These are phyloP conservation scores for Geotrupes spiniger DNA, from an alignment of 2,888 invertebrate species.

Conservation along the genomic window DNA sequence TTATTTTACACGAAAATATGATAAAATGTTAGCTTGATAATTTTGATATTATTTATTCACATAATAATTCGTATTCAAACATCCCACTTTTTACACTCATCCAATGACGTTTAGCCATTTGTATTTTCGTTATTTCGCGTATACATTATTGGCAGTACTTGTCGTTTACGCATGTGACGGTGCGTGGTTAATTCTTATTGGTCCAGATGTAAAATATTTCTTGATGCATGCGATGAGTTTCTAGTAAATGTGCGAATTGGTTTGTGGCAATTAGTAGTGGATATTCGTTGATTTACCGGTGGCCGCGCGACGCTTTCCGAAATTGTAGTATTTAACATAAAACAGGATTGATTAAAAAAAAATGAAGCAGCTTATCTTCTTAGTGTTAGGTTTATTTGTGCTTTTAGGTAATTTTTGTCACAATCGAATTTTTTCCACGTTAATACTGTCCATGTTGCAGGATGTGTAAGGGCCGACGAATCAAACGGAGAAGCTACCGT, in stretches of 20 bases:
- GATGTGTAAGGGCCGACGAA: slow-evolving; percentile 49
- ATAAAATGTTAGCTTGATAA: too few relatives aligned
- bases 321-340: neutral
- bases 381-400: slow-evolving; percentile 37
- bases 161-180: slow-evolving; percentile 26
- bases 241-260: too few relatives aligned
- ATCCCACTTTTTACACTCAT: neutral
- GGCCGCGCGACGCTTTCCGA: too few relatives aligned
- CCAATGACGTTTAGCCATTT: slow-evolving; percentile 45
- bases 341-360: slow-evolving; percentile 18
- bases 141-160: slow-evolving; percentile 14
- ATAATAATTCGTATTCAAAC: neutral
- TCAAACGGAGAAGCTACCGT: slow-evolving; percentile 52
- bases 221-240: slow-evolving; percentile 8
- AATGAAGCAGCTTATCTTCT: slow-evolving; percentile 43
- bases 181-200: slow-evolving; percentile 43
- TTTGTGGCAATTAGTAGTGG: too few relatives aligned
- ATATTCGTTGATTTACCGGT: neutral
- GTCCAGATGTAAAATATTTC: slow-evolving; percentile 21
- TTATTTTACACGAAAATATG: too few relatives aligned
- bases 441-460: slow-evolving; percentile 38
- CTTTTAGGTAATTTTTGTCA: slow-evolving; percentile 38
- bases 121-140: slow-evolving; percentile 28
- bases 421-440: neutral
- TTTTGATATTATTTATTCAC: too few relatives aligned